Evolutionary conservation across 1,140 invertebrate species (phyloP).

Genomic region (Eriosoma lanigerum): DNA sequence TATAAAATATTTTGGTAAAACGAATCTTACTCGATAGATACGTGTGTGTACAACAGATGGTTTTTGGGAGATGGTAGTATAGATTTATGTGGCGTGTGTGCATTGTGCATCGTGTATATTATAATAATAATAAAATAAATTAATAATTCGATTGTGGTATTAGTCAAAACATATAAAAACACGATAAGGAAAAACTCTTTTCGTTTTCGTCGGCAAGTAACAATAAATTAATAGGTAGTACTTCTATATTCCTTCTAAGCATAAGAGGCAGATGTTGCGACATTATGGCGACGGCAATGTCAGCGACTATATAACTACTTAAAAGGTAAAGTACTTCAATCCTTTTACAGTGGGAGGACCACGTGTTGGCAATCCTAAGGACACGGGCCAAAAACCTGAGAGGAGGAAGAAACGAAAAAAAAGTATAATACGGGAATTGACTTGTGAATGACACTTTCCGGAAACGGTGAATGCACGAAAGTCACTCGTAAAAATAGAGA

Average conservation of each 20-base stretch:
- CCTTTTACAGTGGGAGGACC: conserved; percentile 14
- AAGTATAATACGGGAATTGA: background rate
- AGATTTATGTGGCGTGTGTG: conserved; percentile 35
- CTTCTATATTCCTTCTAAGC: background rate
- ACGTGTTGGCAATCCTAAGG: background rate
- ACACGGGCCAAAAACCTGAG: background rate
- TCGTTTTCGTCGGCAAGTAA: background rate
- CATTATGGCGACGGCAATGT: background rate
- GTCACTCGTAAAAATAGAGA: background rate
- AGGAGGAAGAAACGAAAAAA: background rate
- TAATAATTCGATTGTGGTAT: background rate
- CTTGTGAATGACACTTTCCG: background rate
- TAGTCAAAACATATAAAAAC: conserved; percentile 20
- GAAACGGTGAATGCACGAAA: background rate
- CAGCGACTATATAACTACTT: background rate
- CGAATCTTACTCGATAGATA: background rate
- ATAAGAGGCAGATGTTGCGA: background rate
- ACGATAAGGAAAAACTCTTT: background rate
- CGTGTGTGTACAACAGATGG: conserved; percentile 28
- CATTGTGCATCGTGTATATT: background rate
- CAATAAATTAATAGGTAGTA: background rate
- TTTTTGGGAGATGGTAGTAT: background rate
- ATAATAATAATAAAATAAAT: conserved; percentile 21
- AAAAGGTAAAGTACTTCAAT: conserved; percentile 24
- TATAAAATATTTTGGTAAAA: background rate